phyloP scores from a whole-genome alignment of 1,140 invertebrate genomes.

The Drosophila dunni region DNA sequence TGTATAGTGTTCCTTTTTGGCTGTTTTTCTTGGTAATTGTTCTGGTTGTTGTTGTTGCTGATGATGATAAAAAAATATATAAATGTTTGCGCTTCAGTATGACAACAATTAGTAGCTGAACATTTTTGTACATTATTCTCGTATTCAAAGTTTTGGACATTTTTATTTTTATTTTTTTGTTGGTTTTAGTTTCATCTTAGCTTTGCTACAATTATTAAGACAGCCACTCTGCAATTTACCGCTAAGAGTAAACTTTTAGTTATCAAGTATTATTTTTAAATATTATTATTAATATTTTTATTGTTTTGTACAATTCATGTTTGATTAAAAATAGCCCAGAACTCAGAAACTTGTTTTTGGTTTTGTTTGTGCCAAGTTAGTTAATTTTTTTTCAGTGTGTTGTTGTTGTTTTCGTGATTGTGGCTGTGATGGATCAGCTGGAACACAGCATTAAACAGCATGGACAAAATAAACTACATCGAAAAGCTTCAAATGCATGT shows the following conservation, averaged over 20 bases:
- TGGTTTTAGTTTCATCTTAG: constrained; percentile 43
- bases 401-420: constrained; percentile 15
- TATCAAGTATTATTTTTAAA: no score
- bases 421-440: constrained; percentile 30
- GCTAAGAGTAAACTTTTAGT: neutral
- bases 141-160: constrained; percentile 85
- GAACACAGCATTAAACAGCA: constrained; percentile 64
- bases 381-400: constrained; percentile 48
- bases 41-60: constrained; percentile 26
- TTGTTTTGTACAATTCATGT: constrained; percentile 38
- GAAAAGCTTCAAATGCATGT: constrained; percentile 65
- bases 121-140: constrained; percentile 73
- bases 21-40: neutral
- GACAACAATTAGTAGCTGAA: constrained; percentile 60
- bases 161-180: constrained; percentile 50
- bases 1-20: constrained; percentile 1
- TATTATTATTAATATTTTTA: constrained; percentile 27
- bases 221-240: constrained; percentile 16
- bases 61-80: constrained; percentile 43
- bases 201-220: constrained; percentile 31
- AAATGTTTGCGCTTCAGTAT: constrained; percentile 44
- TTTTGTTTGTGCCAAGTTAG: constrained; percentile 64
- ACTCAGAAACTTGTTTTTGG: constrained; percentile 83
- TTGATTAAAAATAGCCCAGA: constrained; percentile 81
- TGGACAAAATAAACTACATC: constrained; percentile 70